These are phyloP conservation scores for Calonectris borealis DNA, from an alignment of 2,113 vertebrate species.

Conservation along the genomic window DNA sequence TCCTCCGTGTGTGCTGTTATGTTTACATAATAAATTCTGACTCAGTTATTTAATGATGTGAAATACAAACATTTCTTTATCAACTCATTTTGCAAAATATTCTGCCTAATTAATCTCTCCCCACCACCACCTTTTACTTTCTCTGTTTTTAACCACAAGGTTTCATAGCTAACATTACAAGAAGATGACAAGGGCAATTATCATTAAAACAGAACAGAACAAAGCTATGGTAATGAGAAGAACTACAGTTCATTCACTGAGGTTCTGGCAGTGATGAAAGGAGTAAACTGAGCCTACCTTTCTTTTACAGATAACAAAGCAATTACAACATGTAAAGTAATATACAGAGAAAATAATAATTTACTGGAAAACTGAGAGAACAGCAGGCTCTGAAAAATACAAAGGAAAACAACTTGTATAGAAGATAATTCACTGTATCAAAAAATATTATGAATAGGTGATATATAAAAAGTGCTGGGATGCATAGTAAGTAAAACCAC, in stretches of 20 bases:
- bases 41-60: constrained; percentile 57
- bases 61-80: constrained; percentile 70
- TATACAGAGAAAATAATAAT: constrained; percentile 72
- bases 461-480: constrained; percentile 18
- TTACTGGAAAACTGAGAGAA: constrained; percentile 60
- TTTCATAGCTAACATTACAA: constrained; percentile 64
- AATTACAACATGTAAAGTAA: constrained; percentile 72
- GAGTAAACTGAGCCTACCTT: constrained; percentile 65
- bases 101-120: constrained; percentile 66
- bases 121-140: background rate
- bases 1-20: background rate
- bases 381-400: constrained; percentile 30
- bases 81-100: constrained; percentile 68
- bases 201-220: constrained; percentile 65
- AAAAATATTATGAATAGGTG: constrained; percentile 57
- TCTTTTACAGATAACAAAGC: constrained; percentile 69
- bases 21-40: constrained; percentile 41
- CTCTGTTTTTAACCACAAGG: constrained; percentile 41
- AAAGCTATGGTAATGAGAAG: constrained; percentile 72
- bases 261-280: constrained; percentile 57
- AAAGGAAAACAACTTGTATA: constrained; percentile 58
- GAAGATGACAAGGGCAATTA: constrained; percentile 74
- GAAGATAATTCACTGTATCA: constrained; percentile 66
- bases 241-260: constrained; percentile 44
- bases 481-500: background rate